These are phyloP conservation scores for Sebastiscus albofasciatus DNA, from an alignment of 2,797 vertebrate species.

Conservation along the genomic window DNA sequence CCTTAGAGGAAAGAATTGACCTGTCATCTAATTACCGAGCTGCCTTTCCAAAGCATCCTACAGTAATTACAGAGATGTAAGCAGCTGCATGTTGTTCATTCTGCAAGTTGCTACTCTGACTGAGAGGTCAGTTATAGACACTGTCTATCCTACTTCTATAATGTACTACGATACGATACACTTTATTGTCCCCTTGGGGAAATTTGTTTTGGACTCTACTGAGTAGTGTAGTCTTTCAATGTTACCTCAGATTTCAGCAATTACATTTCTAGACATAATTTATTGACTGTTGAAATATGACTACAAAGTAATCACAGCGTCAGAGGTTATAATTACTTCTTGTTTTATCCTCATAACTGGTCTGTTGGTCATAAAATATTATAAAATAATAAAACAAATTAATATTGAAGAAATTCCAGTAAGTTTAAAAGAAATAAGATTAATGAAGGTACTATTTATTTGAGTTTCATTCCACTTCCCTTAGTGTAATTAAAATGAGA, in stretches of 20 bases:
- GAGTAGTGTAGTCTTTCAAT: background rate
- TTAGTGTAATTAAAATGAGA: background rate
- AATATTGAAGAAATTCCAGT: no score
- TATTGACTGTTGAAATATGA: background rate
- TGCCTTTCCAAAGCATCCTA: constrained; percentile 54
- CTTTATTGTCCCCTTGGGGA: no score
- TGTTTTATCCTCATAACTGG: background rate
- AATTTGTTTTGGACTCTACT: background rate
- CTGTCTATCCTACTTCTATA: constrained; percentile 1
- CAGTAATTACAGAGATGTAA: constrained; percentile 64
- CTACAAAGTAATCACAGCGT: background rate
- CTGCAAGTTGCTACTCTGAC: constrained; percentile 26
- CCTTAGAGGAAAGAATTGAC: constrained; percentile 55
- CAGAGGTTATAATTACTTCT: background rate
- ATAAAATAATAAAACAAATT: no score
- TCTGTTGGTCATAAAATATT: background rate
- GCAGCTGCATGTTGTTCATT: constrained; percentile 67
- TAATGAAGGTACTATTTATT: background rate
- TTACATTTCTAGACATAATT: background rate
- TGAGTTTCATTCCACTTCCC: background rate
- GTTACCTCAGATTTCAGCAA: background rate
- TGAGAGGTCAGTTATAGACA: constrained; percentile 30
- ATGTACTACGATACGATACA: background rate
- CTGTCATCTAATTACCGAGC: constrained; percentile 75
- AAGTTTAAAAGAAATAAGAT: background rate